Base-by-base conservation (phyloP, 23 tunicate genomes). In the Styela plicata region DNA sequence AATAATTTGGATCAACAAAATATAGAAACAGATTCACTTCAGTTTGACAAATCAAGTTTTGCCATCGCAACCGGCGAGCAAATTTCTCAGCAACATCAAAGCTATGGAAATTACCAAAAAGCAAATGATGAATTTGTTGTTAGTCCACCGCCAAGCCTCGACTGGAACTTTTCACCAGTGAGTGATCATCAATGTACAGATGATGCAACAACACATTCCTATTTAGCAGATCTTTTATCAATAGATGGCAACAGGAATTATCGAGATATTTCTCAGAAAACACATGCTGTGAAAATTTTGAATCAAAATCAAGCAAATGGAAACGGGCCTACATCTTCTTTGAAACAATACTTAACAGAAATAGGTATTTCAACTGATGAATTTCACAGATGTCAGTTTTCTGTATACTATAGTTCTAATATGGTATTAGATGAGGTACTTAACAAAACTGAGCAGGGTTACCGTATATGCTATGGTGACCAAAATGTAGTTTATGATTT, bases 401-500 rank as follows among this genome's bases (percentile, higher is more conserved):
- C 16, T 2, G 35, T 71, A 3, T 28, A 16, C 23, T 71, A 71
- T 71, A 71, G 29, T 34, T 13, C 7, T 34, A 32, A 34, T 29
- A 33, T 28, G 17, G 77, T 71, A 2, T 71, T 29, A 34, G 77
- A 71, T 2, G 37, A 71, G 36, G 36, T 18, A 71, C 17, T 71
- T 31, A 20, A 34, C 16, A 36, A 71, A 3, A 71, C 77, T 22
- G 23, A 3, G 24, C 5, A 31, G 5, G 77, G 77, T 3, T 71
- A 71, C 36, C 26, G 77, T 3, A 21, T 71, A 30, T 34, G 34
- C 34, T 71, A 71, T 30, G 77, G 77, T 71, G 77, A 71, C 36
- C 36, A 71, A 17, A 71, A 30, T 5, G 17, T 13, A 44, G 57
- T 44, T 44, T 44, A 44, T 44, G 13, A 44, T 44, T 44, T 44